A percentile compares a stretch with the other conserved stretches of the same genome.
These are phyloP conservation scores for Paramormyrops hopkinsi DNA, from an alignment of 2,797 vertebrate species.

Conservation along the genomic window DNA sequence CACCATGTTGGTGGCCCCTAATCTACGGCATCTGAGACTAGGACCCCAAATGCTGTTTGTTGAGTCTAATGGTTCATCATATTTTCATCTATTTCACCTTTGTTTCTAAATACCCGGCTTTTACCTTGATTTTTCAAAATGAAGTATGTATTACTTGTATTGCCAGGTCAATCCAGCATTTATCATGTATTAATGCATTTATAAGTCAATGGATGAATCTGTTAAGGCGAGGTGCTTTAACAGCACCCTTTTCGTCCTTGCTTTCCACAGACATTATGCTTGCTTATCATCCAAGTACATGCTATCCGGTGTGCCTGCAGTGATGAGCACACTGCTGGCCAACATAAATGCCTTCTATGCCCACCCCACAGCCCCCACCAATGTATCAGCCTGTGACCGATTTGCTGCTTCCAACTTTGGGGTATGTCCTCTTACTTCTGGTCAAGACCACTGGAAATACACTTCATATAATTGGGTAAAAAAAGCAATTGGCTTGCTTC, in stretches of 20 bases:
- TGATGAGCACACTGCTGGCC: slow-evolving; percentile 93
- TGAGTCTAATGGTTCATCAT: not conserved
- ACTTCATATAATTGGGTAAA: not conserved
- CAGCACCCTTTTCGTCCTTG: not conserved
- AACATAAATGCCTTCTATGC: slow-evolving; percentile 98
- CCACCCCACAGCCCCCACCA: slow-evolving; percentile 87
- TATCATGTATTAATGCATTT: not conserved
- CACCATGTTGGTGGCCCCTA: no score
- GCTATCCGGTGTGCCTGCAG: slow-evolving; percentile 84
- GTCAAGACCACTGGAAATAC: not conserved
- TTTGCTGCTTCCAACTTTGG: slow-evolving; percentile 96
- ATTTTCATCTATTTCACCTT: not conserved
- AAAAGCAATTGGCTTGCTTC: not conserved
- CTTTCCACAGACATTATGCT: slow-evolving; percentile 78
- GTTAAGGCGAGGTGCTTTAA: not conserved
- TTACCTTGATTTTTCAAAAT: not conserved
- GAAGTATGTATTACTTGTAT: not conserved
- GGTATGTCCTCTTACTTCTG: slow-evolving; percentile 54
- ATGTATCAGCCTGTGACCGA: slow-evolving; percentile 85
- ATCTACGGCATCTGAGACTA: not conserved
- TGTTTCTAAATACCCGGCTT: not conserved
- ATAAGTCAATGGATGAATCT: not conserved
- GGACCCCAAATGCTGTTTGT: not conserved
- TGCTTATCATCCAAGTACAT: slow-evolving; percentile 97
- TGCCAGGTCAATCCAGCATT: not conserved